A percentile compares a stretch with the other conserved stretches of the same genome.
Evolutionary conservation across 1,140 invertebrate genomes (phyloP).

Genomic region (Pseudoatta argentina): DNA sequence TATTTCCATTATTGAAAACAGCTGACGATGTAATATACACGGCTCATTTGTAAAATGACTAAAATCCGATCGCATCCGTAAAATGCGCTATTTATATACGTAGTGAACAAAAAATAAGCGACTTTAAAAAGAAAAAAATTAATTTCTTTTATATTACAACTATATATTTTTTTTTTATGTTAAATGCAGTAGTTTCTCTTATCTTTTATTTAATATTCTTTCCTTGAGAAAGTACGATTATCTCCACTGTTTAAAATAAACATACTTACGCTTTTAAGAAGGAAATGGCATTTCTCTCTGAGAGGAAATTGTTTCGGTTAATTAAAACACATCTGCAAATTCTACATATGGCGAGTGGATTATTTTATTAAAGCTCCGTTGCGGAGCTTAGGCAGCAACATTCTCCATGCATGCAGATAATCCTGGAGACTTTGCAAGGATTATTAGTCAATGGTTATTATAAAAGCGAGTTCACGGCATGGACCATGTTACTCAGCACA

Average conservation of each 20-base stretch:
- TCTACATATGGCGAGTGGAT: slow-evolving; percentile 72
- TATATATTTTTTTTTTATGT: neutral
- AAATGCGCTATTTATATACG: slow-evolving; percentile 28
- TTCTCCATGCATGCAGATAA: slow-evolving; percentile 56
- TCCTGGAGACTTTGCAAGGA: slow-evolving; percentile 74
- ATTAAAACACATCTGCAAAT: slow-evolving; percentile 79
- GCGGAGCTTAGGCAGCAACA: slow-evolving; percentile 53
- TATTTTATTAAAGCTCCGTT: slow-evolving; percentile 78
- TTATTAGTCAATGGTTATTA: slow-evolving; percentile 71
- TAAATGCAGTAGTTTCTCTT: neutral
- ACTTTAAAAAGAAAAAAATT: slow-evolving; percentile 1
- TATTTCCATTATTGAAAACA: slow-evolving; percentile 76
- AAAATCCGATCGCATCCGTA: slow-evolving; percentile 58
- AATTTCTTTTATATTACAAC: neutral
- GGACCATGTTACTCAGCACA: slow-evolving; percentile 61
- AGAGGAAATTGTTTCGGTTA: slow-evolving; percentile 66
- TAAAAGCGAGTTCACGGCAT: slow-evolving; percentile 69
- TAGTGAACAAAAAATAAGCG: slow-evolving; percentile 28
- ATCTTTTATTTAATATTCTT: neutral
- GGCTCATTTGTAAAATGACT: slow-evolving; percentile 67
- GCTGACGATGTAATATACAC: slow-evolving; percentile 46
- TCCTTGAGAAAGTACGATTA: neutral
- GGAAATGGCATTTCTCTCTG: slow-evolving; percentile 59
- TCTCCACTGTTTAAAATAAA: slow-evolving; percentile 37
- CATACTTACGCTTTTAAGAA: slow-evolving; percentile 44